Conservation (phyloP, 2,797 vertebrate species). For the Eidolon dupreanum region DNA sequence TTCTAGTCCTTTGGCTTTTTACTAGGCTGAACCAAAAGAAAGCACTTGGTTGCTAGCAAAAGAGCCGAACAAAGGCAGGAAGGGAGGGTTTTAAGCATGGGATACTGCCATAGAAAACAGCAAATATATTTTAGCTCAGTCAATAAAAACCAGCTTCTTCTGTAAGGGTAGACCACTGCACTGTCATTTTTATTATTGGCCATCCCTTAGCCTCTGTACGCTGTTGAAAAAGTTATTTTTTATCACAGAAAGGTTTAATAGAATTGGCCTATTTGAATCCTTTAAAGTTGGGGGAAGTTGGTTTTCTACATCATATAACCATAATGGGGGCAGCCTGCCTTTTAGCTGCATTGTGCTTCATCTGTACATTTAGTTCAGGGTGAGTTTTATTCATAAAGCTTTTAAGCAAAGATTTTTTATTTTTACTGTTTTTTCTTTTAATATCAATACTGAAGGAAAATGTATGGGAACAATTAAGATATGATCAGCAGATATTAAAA, state of each 20-base stretch:
- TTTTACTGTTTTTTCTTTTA: conserved; percentile 21
- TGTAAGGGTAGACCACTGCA: neutral
- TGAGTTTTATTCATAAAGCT: conserved; percentile 51
- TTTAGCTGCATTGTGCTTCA: conserved; percentile 41
- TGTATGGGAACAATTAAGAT: neutral
- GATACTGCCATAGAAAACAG: conserved; percentile 25
- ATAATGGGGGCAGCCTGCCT: neutral
- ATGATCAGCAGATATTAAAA: conserved; percentile 25
- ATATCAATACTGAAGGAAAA: conserved; percentile 14
- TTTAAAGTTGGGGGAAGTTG: conserved; percentile 31
- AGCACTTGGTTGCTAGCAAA: conserved; percentile 64
- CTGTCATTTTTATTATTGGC: neutral
- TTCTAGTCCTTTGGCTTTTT: conserved; percentile 73
- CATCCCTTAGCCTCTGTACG: neutral
- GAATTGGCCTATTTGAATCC: neutral
- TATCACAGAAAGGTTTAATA: conserved; percentile 8
- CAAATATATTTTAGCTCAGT: conserved; percentile 1
- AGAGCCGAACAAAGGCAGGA: conserved; percentile 63
- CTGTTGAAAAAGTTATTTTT: conserved; percentile 60
- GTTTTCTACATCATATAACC: conserved; percentile 32
- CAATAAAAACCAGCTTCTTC: conserved; percentile 28
- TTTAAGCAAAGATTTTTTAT: conserved; percentile 21
- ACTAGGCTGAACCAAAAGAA: conserved; percentile 75
- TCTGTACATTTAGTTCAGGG: conserved; percentile 20
- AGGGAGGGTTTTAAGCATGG: conserved; percentile 7